phyloP scores from a whole-genome alignment of 2,113 vertebrate genomes.

The Crypturellus undulatus region DNA sequence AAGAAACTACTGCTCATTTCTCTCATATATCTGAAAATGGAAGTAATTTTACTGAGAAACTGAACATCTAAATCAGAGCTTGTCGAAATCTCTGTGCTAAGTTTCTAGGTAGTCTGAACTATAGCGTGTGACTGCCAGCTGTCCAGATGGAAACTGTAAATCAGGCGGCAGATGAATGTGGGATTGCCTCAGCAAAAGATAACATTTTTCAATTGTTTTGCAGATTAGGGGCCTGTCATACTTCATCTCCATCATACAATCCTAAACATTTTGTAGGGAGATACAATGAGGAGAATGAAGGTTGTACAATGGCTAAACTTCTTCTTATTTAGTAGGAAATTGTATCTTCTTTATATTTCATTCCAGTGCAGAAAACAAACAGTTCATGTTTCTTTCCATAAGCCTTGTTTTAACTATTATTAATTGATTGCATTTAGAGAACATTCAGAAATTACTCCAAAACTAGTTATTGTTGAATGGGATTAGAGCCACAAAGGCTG shows the following conservation, averaged over 20 bases:
- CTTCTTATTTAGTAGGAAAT: not conserved
- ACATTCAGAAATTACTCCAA: not conserved
- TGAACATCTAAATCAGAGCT: not conserved
- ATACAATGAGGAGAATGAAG: not conserved
- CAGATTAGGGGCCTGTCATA: slow-evolving; percentile 6
- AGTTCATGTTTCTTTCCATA: not conserved
- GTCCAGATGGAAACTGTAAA: slow-evolving; percentile 56
- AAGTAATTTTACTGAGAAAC: not conserved
- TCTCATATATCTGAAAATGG: not conserved
- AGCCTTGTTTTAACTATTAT: not conserved
- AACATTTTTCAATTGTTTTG: slow-evolving; percentile 26
- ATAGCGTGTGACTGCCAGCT: slow-evolving; percentile 2
- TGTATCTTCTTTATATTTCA: not conserved
- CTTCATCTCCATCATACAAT: not conserved
- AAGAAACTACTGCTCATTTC: not conserved
- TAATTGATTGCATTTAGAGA: not conserved
- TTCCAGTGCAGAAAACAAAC: not conserved
- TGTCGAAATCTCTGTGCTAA: not conserved
- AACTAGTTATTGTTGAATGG: not conserved
- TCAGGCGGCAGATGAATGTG: slow-evolving; percentile 28
- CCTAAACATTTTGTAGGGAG: not conserved
- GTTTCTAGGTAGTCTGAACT: not conserved
- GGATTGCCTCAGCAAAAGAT: slow-evolving; percentile 37
- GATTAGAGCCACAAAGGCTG: not conserved
- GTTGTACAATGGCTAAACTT: not conserved